Base-by-base conservation (phyloP, 92 coral and sea anemone genomes). In the Epizoanthus stellaris region DNA sequence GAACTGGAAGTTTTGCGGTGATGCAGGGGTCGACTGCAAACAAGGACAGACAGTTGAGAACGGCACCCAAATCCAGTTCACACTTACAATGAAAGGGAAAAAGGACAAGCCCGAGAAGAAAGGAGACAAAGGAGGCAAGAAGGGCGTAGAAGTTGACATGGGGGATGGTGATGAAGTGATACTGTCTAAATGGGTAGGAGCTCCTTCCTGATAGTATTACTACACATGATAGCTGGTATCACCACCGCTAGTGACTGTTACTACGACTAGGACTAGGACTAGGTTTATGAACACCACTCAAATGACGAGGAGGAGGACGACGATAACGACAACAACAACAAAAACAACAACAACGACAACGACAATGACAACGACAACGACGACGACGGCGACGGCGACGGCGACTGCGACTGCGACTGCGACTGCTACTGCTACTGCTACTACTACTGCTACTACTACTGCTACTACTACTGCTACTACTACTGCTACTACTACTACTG, bases 1-100 rank as follows among this genome's bases (percentile, higher is more conserved):
- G 21, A 47, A 64, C 61, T 80, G 85, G 85, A 38, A 14, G 20
- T 80, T 80, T 71, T 80, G 84, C 75, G 68, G 68, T 76, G 67
- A 65, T 2, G 17, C 25, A 23, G 25, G 63, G 16, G 15, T 65
- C 4, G 59, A 25, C 73, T 80, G 84, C 56, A 80, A 80, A 23
- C 13, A 14, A 0, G 84, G 84, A 6, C 70, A 80, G 17, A 15
- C n/a, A 20, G 73, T 42, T 15, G 85, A 80, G 52, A 38, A 0
- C 6, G 34, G 72, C 10, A 30, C 56, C 12, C 23, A 15, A 34
- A 20, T 39, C 42, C 42, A 63, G 56, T 36, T 80, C 85, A 38
- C 67, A 60, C 47, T 62, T 57, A 61, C 56, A 38, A 47, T 67
- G 60, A 80, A 65, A 52, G 73, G 70, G 6, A 60, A 30, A 80